Conservation (phyloP, 2,888 invertebrate species). For the Ornithoptera priamus region DNA sequence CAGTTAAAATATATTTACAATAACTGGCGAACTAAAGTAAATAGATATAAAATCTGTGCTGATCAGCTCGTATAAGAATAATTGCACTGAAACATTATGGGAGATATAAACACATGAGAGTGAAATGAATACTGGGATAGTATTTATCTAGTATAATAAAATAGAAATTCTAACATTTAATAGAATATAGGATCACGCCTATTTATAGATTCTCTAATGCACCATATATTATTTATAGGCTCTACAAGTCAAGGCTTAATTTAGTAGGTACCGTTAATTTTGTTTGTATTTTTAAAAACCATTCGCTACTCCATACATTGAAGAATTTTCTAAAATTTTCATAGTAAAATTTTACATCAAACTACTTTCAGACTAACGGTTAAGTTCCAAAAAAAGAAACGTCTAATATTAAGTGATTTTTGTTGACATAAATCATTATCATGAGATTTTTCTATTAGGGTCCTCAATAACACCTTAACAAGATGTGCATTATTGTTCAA, state of each 20-base stretch:
- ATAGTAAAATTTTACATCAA: background rate
- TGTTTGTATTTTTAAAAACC: slow-evolving; percentile 41
- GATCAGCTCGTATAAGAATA: slow-evolving; percentile 26
- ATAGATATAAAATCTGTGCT: slow-evolving; percentile 28
- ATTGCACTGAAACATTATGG: slow-evolving; percentile 37
- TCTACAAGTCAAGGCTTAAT: slow-evolving; percentile 63
- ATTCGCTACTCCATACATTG: slow-evolving; percentile 27
- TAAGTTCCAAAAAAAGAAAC: background rate
- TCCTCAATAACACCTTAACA: no score
- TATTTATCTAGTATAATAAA: slow-evolving; percentile 26
- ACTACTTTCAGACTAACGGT: background rate
- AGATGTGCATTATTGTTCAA: no score
- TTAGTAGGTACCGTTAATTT: slow-evolving; percentile 65
- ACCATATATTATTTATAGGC: slow-evolving; percentile 57
- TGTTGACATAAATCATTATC: no score
- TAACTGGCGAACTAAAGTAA: slow-evolving; percentile 60
- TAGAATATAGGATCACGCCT: slow-evolving; percentile 37
- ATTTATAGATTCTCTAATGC: slow-evolving; percentile 51
- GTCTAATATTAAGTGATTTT: no score
- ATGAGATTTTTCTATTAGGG: no score
- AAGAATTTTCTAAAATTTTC: slow-evolving; percentile 10
- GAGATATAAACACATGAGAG: slow-evolving; percentile 30
- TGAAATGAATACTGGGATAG: slow-evolving; percentile 29
- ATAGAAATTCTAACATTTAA: slow-evolving; percentile 40
- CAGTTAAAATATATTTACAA: slow-evolving; percentile 72